Conservation (phyloP, 64 coral and sea anemone genomes). For the Cladopsammia gracilis region DNA sequence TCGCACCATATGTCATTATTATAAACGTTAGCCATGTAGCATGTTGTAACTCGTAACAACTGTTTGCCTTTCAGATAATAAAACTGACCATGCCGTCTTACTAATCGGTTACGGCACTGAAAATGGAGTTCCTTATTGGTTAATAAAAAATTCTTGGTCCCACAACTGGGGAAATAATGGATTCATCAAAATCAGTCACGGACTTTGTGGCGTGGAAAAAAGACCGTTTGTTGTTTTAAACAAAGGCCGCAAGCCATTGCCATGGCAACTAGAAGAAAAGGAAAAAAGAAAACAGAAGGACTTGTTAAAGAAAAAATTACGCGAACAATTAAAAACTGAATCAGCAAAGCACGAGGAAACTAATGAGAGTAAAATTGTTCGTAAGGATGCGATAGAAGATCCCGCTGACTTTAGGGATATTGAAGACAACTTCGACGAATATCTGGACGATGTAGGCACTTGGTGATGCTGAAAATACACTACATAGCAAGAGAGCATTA, state of each 20-base stretch:
- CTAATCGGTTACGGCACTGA: slow-evolving; percentile 84
- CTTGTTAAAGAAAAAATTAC: slow-evolving; percentile 34
- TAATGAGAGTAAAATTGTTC: slow-evolving; percentile 20
- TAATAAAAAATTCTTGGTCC: slow-evolving; percentile 98
- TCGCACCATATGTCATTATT: too few relatives aligned
- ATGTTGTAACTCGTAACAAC: not conserved
- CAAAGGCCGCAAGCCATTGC: slow-evolving; percentile 61
- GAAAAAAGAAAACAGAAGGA: slow-evolving; percentile 21
- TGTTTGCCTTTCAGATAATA: slow-evolving; percentile 59
- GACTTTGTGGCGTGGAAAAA: slow-evolving; percentile 88
- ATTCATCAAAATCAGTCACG: slow-evolving; percentile 91
- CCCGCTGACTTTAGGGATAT: slow-evolving; percentile 43
- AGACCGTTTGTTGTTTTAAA: slow-evolving; percentile 88
- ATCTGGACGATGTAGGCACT: not conserved
- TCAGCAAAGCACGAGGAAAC: not conserved
- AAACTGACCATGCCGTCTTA: slow-evolving; percentile 88
- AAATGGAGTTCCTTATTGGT: slow-evolving; percentile 86
- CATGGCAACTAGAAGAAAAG: slow-evolving; percentile 75
- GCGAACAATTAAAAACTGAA: not conserved
- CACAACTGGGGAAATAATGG: slow-evolving; percentile 89
- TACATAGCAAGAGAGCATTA: not conserved
- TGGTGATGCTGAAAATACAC: not conserved
- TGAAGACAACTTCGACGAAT: slow-evolving; percentile 35
- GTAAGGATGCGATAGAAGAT: slow-evolving; percentile 46
- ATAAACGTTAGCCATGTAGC: too few relatives aligned